A percentile compares a stretch with the other conserved stretches of the same genome.
These are phyloP conservation scores for Urocynchramus pylzowi DNA, from an alignment of 2,113 vertebrate species.

Conservation along the genomic window DNA sequence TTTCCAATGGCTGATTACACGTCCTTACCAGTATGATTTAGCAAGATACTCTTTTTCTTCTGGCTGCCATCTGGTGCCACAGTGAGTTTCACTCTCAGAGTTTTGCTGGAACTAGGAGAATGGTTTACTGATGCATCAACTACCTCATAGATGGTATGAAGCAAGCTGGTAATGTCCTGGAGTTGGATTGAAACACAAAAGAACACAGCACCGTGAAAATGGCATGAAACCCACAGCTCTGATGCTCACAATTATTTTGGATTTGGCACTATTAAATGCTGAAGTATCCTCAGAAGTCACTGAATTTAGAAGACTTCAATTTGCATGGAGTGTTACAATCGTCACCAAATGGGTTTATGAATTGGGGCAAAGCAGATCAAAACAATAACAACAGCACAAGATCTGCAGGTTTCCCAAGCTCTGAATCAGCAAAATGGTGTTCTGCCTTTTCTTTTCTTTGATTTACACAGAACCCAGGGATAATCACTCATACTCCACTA, in stretches of 20 bases:
- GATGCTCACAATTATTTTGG: background rate
- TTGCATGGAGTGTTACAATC: background rate
- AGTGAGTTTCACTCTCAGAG: conserved; percentile 91
- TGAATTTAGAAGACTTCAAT: background rate
- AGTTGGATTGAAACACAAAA: conserved; percentile 35
- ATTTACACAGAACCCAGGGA: background rate
- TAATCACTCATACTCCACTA: background rate
- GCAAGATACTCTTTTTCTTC: conserved; percentile 82
- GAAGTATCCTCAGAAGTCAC: background rate
- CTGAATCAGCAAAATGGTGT: background rate
- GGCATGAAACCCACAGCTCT: background rate
- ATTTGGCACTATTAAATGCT: background rate
- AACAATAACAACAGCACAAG: background rate
- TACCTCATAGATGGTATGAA: conserved; percentile 98
- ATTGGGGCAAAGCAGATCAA: background rate
- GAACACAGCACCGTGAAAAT: background rate
- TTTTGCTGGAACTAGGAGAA: conserved; percentile 94
- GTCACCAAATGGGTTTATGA: background rate
- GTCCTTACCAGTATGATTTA: conserved; percentile 80
- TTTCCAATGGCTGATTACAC: background rate
- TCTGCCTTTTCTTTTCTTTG: background rate
- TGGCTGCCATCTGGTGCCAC: conserved; percentile 92
- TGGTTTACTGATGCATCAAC: conserved; percentile 97
- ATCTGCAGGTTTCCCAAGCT: background rate
- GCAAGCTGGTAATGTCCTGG: conserved; percentile 96